phyloP scores from a whole-genome alignment of 2,888 invertebrate genomes.

The Sepiola atlantica region DNA sequence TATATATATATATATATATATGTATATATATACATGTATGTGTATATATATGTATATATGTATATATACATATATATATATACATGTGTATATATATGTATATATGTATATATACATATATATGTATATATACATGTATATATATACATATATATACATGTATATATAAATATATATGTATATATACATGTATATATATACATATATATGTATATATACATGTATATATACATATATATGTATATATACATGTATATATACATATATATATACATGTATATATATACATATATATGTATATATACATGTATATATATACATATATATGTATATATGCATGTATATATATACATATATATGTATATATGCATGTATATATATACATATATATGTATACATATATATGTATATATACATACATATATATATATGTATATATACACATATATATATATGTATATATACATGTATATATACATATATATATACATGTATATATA shows the following conservation, averaged over 20 bases:
- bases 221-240: not conserved
- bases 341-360: not conserved
- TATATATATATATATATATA: constrained; percentile 32
- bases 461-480: not conserved
- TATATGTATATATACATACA: not conserved
- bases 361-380: not conserved
- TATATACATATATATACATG: not conserved
- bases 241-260: not conserved
- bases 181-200: not conserved
- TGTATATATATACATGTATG: not conserved
- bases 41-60: not conserved
- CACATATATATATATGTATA: not conserved
- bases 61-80: not conserved
- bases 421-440: not conserved
- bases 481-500: not conserved
- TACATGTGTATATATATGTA: not conserved
- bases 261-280: not conserved
- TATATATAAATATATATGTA: not conserved
- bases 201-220: not conserved
- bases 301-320: not conserved
- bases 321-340: not conserved
- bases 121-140: not conserved
- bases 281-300: not conserved
- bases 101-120: not conserved
- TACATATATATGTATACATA: not conserved